Percentiles rank a stretch among this genome's conserved stretches.
Conservation (phyloP, 1,140 invertebrate genomes). For the Temnothorax longispinosus region DNA sequence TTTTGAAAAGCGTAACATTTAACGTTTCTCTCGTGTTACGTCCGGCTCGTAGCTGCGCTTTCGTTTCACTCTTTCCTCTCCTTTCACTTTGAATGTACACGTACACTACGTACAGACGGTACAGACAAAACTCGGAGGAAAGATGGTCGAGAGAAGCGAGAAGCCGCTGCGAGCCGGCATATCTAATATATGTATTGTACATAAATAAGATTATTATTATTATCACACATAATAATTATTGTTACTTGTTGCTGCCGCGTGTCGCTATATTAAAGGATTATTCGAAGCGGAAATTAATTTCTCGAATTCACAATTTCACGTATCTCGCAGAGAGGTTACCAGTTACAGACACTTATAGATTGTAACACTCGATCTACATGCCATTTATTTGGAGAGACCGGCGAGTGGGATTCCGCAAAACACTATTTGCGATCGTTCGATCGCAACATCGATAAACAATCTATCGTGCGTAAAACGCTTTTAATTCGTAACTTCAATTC, state of each 20-base stretch:
- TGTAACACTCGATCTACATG: slow-evolving; percentile 28
- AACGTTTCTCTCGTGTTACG: neutral
- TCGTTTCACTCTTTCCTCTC: neutral
- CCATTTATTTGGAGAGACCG: slow-evolving; percentile 19
- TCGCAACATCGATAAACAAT: neutral
- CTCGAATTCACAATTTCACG: neutral
- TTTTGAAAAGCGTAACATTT: slow-evolving; percentile 20
- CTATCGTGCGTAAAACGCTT: neutral
- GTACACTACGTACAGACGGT: too few species aligned
- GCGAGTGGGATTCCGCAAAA: neutral
- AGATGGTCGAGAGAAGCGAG: neutral
- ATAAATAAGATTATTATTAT: neutral
- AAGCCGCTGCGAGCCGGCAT: neutral
- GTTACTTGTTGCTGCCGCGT: neutral
- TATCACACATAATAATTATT: neutral
- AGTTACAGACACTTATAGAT: slow-evolving; percentile 1
- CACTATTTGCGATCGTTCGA: neutral
- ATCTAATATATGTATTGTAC: neutral
- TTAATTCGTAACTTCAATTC: neutral
- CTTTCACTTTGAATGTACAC: too few species aligned
- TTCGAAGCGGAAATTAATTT: slow-evolving; percentile 12
- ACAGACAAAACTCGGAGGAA: neutral
- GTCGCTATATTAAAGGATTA: neutral
- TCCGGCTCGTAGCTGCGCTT: neutral
- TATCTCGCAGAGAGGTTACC: slow-evolving; percentile 10